Conservation (phyloP, 2,888 invertebrate species). For the Clostera curtula region DNA sequence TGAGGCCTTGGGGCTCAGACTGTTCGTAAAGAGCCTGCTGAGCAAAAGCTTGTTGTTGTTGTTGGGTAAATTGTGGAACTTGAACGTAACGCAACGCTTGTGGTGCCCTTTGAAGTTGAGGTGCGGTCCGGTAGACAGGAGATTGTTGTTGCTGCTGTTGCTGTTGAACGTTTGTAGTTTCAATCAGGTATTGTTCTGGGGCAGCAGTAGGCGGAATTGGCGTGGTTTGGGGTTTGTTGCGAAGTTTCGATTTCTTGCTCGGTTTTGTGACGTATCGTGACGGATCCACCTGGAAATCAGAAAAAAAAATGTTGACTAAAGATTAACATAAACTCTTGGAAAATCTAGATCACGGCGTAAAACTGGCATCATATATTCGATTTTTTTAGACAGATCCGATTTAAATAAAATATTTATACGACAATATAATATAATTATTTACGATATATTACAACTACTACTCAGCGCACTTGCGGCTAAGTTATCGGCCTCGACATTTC, state of each 20-base stretch:
- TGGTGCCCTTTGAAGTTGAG: slow-evolving; percentile 39
- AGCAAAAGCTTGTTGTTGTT: slow-evolving; percentile 41
- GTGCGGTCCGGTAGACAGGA: slow-evolving; percentile 33
- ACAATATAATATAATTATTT: too few relatives aligned
- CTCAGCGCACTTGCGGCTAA: too few relatives aligned
- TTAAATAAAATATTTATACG: too few relatives aligned
- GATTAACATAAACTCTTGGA: too few relatives aligned
- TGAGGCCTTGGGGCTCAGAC: slow-evolving; percentile 60
- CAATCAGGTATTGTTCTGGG: slow-evolving; percentile 67
- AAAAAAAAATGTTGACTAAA: too few relatives aligned
- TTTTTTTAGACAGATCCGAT: too few relatives aligned
- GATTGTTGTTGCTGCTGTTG: slow-evolving; percentile 34
- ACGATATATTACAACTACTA: too few relatives aligned
- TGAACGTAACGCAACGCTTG: slow-evolving; percentile 19
- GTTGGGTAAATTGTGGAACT: too few relatives aligned
- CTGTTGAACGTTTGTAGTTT: slow-evolving; percentile 64
- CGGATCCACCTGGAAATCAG: slow-evolving; percentile 56
- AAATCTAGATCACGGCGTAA: too few relatives aligned
- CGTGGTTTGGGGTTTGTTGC: slow-evolving; percentile 42
- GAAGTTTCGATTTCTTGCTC: slow-evolving; percentile 57
- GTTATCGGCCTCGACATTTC: too few relatives aligned
- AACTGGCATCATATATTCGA: too few relatives aligned
- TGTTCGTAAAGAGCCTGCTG: slow-evolving; percentile 43
- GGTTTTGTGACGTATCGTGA: slow-evolving; percentile 59
- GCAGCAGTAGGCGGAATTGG: slow-evolving; percentile 41